A percentile compares a stretch with the other conserved stretches of the same genome.
Evolutionary conservation across 2,888 invertebrate genomes (phyloP).

Genomic region (Eristalinus sepulchralis): DNA sequence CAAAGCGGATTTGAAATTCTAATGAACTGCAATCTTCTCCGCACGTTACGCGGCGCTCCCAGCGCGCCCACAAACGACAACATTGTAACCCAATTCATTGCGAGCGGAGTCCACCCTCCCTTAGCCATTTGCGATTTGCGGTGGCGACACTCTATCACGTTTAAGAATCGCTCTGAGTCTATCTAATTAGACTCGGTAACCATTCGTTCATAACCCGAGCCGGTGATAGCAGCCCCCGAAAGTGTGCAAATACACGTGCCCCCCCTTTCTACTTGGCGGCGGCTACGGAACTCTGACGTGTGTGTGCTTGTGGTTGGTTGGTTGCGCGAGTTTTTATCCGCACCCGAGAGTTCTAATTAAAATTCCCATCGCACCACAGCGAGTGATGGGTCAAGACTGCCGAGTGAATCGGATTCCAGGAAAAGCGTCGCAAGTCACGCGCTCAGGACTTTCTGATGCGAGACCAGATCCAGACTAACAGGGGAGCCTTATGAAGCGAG

Average conservation of each 20-base stretch:
- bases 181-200: conserved; percentile 35
- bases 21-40: conserved; percentile 5
- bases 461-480: neutral
- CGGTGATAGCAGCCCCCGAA: conserved; percentile 31
- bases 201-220: conserved; percentile 16
- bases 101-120: neutral
- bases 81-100: conserved; percentile 11
- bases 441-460: neutral
- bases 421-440: neutral
- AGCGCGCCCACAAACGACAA: neutral
- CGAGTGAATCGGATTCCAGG: neutral
- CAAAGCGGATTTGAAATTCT: neutral
- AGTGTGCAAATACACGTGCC: conserved; percentile 61
- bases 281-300: neutral
- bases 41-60: neutral
- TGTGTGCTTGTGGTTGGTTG: neutral
- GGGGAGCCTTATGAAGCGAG: neutral
- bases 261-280: conserved; percentile 5
- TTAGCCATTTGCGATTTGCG: neutral
- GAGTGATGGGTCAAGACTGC: neutral
- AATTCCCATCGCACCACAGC: neutral
- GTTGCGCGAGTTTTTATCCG: conserved; percentile 19
- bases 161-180: conserved; percentile 28
- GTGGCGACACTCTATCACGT: conserved; percentile 29
- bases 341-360: conserved; percentile 22